A percentile compares a stretch with the other conserved stretches of the same genome.
Conservation (phyloP, 2,113 vertebrate genomes). For the Glareola pratincola region DNA sequence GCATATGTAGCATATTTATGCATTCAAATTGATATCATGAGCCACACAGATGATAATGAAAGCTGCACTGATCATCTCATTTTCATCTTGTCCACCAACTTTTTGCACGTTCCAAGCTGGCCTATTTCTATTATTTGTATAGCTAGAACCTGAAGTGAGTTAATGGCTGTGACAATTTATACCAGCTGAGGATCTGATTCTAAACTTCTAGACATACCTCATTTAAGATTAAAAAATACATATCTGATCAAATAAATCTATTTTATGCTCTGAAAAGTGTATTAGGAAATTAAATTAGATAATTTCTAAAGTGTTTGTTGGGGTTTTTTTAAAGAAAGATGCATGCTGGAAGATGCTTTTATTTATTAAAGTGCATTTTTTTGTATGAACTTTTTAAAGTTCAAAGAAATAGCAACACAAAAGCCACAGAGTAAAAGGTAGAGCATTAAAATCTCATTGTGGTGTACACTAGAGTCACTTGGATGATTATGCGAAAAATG, state of each 20-base stretch:
- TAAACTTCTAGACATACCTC: not conserved
- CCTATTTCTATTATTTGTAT: not conserved
- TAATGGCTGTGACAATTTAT: not conserved
- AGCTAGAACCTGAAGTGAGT: not conserved
- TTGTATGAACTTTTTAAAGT: not conserved
- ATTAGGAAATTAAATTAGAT: not conserved
- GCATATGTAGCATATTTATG: not conserved
- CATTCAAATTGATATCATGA: not conserved
- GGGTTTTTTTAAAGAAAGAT: not conserved
- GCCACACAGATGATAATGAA: not conserved
- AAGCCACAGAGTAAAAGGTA: not conserved
- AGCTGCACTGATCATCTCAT: not conserved
- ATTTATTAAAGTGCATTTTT: not conserved
- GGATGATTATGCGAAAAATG: not conserved
- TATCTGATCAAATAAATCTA: not conserved
- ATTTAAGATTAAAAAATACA: not conserved
- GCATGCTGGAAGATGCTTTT: not conserved
- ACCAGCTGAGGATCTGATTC: not conserved
- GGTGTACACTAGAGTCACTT: not conserved
- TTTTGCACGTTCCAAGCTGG: not conserved
- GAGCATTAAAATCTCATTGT: conserved; percentile 9
- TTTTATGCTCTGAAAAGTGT: not conserved
- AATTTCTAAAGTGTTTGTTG: not conserved
- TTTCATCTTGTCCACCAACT: not conserved
- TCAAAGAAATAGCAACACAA: not conserved